Conservation (phyloP, 2,113 vertebrate genomes). For the Corythornis madagascariensis region DNA sequence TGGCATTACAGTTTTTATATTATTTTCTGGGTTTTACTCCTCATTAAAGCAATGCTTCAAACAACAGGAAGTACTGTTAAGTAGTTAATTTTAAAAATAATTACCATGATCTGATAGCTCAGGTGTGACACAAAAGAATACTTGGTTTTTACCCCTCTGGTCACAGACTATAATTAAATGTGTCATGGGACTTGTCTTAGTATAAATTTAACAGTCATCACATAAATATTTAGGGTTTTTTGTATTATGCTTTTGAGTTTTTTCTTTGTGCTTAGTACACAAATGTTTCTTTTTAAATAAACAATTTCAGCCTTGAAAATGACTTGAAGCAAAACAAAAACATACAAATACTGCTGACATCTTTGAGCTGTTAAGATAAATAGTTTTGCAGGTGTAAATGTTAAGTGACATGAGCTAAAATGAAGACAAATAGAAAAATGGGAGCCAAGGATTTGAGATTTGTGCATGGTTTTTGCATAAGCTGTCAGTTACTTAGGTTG, state of each 20-base stretch:
- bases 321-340: not conserved
- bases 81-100: not conserved
- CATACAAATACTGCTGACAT: not conserved
- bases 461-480: not conserved
- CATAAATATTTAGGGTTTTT: not conserved
- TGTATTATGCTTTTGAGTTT: not conserved
- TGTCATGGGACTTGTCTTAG: not conserved
- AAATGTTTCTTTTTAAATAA: not conserved
- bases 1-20: not conserved
- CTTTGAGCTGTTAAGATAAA: not conserved
- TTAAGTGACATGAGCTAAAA: not conserved
- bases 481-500: not conserved
- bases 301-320: not conserved
- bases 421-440: not conserved
- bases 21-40: not conserved
- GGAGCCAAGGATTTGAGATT: not conserved
- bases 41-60: not conserved
- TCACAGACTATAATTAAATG: not conserved
- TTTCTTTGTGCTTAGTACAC: not conserved
- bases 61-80: not conserved
- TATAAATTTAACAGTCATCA: not conserved
- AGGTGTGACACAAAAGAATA: not conserved
- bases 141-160: not conserved
- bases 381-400: conserved; percentile 3
- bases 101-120: not conserved